Percentiles rank a stretch among this genome's conserved stretches.
Evolutionary conservation across 2,888 invertebrate genomes (phyloP).

Genomic region (Drosophila crucigera): DNA sequence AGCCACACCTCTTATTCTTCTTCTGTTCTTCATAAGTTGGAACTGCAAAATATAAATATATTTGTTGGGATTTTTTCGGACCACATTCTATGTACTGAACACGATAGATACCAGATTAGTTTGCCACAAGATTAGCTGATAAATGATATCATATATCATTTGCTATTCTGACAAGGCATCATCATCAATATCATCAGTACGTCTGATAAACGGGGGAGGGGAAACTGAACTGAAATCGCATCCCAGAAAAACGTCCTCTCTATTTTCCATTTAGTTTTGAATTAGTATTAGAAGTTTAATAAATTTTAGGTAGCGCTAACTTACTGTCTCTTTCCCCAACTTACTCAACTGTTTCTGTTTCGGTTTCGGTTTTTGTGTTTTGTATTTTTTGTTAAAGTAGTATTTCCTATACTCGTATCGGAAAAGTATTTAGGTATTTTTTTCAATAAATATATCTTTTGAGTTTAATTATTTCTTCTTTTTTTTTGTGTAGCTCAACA

Average conservation of each 20-base stretch:
- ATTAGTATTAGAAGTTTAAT: constrained; percentile 42
- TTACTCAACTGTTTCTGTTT: constrained; percentile 41
- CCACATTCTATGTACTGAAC: constrained; percentile 15
- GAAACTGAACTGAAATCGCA: constrained; percentile 40
- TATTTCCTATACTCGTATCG: constrained; percentile 27
- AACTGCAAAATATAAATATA: constrained; percentile 33
- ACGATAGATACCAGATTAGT: constrained; percentile 8
- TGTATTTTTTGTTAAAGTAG: constrained; percentile 14
- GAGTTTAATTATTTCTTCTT: constrained; percentile 44
- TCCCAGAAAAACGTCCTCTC: constrained; percentile 14
- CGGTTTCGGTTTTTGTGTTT: constrained; percentile 27
- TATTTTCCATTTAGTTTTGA: constrained; percentile 27
- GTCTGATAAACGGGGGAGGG: constrained; percentile 7
- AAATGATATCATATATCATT: constrained; percentile 5
- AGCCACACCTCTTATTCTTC: constrained; percentile 1
- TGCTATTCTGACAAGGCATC: not conserved
- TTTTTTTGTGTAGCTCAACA: constrained; percentile 68
- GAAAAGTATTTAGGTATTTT: constrained; percentile 42
- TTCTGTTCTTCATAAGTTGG: constrained; percentile 9
- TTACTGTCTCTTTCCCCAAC: constrained; percentile 25
- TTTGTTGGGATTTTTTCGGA: constrained; percentile 17
- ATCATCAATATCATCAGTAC: constrained; percentile 1
- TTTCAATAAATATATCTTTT: constrained; percentile 69
- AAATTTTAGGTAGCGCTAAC: constrained; percentile 47
- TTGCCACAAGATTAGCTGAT: constrained; percentile 1